phyloP scores from a whole-genome alignment of 2,888 invertebrate species.

The Digitonthophagus gazella region DNA sequence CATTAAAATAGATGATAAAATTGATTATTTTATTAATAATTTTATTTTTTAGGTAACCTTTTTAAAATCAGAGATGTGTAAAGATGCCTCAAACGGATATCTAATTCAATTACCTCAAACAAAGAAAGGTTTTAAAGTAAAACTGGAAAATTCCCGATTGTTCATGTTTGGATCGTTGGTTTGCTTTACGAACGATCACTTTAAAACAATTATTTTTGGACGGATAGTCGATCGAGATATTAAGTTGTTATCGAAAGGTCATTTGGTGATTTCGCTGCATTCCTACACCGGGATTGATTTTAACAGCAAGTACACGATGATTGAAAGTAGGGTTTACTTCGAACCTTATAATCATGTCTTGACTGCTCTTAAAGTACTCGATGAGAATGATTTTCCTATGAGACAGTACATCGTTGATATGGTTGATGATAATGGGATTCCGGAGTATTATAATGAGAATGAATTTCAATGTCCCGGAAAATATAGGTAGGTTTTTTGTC shows the following conservation, averaged over 20 bases:
- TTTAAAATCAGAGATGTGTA: constrained; percentile 46
- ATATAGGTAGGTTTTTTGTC: not conserved
- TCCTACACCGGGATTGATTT: constrained; percentile 39
- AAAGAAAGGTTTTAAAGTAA: constrained; percentile 42
- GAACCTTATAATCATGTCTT: constrained; percentile 78
- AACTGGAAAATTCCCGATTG: constrained; percentile 57
- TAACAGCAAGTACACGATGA: constrained; percentile 57
- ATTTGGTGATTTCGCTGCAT: constrained; percentile 54
- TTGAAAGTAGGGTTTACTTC: constrained; percentile 77
- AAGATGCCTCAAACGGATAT: constrained; percentile 52
- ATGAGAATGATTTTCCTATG: constrained; percentile 63
- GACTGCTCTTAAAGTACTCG: constrained; percentile 63
- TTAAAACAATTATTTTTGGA: constrained; percentile 67
- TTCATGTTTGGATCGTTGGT: constrained; percentile 72
- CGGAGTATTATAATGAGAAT: constrained; percentile 24
- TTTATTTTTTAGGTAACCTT: constrained; percentile 55
- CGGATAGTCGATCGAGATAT: constrained; percentile 60
- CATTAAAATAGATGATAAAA: not conserved
- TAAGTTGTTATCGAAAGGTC: constrained; percentile 55
- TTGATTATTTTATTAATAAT: not conserved
- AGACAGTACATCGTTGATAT: constrained; percentile 61
- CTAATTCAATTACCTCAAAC: constrained; percentile 38
- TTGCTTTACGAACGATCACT: constrained; percentile 68
- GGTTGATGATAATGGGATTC: constrained; percentile 31
- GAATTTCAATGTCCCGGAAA: not conserved